Percentiles rank a stretch among this genome's conserved stretches.
These are phyloP conservation scores for Athripsodes cinereus DNA, from an alignment of 2,888 invertebrate species.

Conservation along the genomic window DNA sequence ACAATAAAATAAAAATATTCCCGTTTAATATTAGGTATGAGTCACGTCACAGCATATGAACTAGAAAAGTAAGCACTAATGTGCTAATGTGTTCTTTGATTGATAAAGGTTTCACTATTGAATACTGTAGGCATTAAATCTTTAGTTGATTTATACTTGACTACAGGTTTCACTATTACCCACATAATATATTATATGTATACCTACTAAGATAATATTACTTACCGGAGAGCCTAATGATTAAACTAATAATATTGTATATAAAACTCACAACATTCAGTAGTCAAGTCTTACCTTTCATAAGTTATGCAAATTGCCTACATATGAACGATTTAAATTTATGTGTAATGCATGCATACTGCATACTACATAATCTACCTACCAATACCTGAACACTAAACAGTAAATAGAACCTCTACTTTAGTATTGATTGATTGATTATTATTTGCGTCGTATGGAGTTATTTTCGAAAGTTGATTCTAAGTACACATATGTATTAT, in stretches of 20 bases:
- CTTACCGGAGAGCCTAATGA: not conserved
- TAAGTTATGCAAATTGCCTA: not conserved
- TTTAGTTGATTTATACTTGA: not conserved
- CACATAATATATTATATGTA: not conserved
- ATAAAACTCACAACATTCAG: not conserved
- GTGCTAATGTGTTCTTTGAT: not conserved
- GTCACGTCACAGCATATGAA: too few species aligned
- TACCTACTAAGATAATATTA: too few species aligned
- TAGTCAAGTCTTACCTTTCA: not conserved
- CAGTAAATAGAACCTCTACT: not conserved
- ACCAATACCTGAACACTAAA: not conserved
- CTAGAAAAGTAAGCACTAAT: too few species aligned
- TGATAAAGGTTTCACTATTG: not conserved
- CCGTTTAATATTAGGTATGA: too few species aligned
- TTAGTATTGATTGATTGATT: not conserved
- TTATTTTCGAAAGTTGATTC: slow-evolving; percentile 2
- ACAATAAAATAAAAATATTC: too few species aligned
- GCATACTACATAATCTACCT: not conserved
- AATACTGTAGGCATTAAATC: not conserved
- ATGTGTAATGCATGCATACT: not conserved
- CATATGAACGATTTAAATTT: not conserved
- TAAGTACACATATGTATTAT: not conserved
- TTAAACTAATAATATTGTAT: not conserved
- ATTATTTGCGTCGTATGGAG: not conserved
- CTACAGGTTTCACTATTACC: not conserved